Percentiles rank a stretch among this genome's conserved stretches.
Conservation (phyloP, 2,888 invertebrate genomes). For the Ormia ochracea region DNA sequence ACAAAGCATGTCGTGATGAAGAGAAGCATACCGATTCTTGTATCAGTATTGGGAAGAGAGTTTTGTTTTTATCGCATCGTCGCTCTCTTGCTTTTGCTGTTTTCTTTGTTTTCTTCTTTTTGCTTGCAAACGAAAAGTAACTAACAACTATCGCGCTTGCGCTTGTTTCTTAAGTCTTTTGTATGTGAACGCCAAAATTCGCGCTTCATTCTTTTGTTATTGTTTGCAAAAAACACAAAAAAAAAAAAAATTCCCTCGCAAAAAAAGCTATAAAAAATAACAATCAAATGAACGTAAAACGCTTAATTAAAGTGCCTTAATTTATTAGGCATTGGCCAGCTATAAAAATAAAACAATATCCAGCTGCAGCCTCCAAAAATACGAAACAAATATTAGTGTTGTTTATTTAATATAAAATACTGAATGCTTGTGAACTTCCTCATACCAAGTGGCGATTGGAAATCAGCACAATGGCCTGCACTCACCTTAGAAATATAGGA, state of each 20-base stretch:
- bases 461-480: conserved; percentile 74
- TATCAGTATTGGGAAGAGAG: conserved; percentile 44
- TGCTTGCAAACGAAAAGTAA: conserved; percentile 38
- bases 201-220: neutral
- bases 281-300: neutral
- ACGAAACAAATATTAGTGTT: neutral
- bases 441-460: conserved; percentile 64
- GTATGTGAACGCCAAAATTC: conserved; percentile 58
- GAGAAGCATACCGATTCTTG: conserved; percentile 52
- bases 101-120: neutral
- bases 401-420: conserved; percentile 27
- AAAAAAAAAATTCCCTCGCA: neutral
- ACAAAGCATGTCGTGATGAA: conserved; percentile 26
- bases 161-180: conserved; percentile 71
- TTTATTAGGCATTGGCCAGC: neutral
- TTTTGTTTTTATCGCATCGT: neutral
- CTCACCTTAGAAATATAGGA: conserved; percentile 72
- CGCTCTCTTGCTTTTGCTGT: conserved; percentile 8
- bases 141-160: conserved; percentile 64
- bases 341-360: conserved; percentile 8
- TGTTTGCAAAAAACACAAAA: no score
- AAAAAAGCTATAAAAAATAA: neutral
- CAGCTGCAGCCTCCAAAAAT: conserved; percentile 36
- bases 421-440: conserved; percentile 62
- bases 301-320: conserved; percentile 14